Evolutionary conservation across 2,888 invertebrate genomes (phyloP).

Genomic region (Sycophila texana): DNA sequence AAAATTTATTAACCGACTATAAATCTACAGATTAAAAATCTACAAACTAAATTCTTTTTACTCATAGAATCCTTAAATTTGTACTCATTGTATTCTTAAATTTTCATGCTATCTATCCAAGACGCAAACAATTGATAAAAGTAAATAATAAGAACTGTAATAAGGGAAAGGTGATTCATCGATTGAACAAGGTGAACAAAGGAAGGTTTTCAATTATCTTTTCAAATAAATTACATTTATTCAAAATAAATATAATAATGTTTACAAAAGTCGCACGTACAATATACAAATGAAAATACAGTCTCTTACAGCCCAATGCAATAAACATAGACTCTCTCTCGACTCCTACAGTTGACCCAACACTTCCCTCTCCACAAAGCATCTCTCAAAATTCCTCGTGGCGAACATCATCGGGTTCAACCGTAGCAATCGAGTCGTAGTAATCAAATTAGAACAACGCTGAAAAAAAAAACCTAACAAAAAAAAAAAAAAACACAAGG

Average conservation of each 20-base stretch:
- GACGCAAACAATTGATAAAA: too few species aligned
- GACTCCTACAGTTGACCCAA: constrained; percentile 16
- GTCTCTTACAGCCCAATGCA: constrained; percentile 25
- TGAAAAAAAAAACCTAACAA: neutral
- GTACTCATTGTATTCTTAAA: too few species aligned
- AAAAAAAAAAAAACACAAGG: too few species aligned
- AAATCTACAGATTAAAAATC: neutral
- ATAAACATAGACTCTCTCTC: neutral
- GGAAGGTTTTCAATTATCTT: constrained; percentile 30
- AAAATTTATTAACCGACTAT: neutral
- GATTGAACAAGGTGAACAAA: constrained; percentile 32
- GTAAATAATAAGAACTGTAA: neutral
- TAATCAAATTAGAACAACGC: neutral
- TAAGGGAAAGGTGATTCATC: neutral
- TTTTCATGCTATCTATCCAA: too few species aligned
- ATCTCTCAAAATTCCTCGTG: constrained; percentile 7
- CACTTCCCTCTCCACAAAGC: neutral
- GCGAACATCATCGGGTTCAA: neutral
- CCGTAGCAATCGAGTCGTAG: constrained; percentile 21
- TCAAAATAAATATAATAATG: constrained; percentile 24
- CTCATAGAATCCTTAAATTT: too few species aligned
- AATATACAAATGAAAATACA: constrained; percentile 22
- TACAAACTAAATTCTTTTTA: too few species aligned
- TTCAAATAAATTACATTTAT: constrained; percentile 31
- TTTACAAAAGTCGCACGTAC: constrained; percentile 26